phyloP scores from a whole-genome alignment of 2,113 vertebrate species.

The Gymnarchus niloticus region DNA sequence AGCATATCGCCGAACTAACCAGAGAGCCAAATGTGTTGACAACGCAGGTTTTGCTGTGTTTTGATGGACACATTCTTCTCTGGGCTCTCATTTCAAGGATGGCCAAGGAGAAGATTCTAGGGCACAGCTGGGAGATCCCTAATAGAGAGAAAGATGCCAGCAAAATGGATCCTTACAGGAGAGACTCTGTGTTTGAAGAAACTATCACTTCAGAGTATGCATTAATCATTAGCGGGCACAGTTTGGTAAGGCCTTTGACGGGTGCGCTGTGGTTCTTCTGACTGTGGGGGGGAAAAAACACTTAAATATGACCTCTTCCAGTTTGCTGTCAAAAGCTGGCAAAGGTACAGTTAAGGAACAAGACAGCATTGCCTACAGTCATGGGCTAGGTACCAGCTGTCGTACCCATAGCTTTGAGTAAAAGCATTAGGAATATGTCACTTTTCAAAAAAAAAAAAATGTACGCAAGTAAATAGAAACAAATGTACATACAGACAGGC shows the following conservation, averaged over 20 bases:
- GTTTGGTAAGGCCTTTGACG: constrained; percentile 59
- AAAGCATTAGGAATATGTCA: background rate
- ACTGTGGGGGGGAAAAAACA: background rate
- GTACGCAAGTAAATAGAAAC: background rate
- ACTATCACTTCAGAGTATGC: constrained; percentile 61
- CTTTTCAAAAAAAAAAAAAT: background rate
- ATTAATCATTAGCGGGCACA: constrained; percentile 68
- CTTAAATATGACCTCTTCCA: background rate
- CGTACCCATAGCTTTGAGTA: background rate
- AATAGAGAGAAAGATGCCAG: constrained; percentile 41
- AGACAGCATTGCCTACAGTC: background rate
- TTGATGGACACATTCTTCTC: background rate
- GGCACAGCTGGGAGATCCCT: constrained; percentile 45
- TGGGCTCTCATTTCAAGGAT: constrained; percentile 48
- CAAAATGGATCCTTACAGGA: constrained; percentile 46
- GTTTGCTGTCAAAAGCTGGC: background rate
- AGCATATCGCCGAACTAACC: background rate
- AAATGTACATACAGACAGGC: background rate
- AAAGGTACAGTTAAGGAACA: background rate
- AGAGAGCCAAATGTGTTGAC: background rate
- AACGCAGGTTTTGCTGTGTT: background rate
- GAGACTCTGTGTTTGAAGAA: constrained; percentile 61
- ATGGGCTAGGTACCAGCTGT: background rate
- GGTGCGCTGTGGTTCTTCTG: background rate
- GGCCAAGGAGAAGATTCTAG: constrained; percentile 59